A percentile compares a stretch with the other conserved stretches of the same genome.
Evolutionary conservation across 2,888 invertebrate genomes (phyloP).

Genomic region (Dasypogon diadema): DNA sequence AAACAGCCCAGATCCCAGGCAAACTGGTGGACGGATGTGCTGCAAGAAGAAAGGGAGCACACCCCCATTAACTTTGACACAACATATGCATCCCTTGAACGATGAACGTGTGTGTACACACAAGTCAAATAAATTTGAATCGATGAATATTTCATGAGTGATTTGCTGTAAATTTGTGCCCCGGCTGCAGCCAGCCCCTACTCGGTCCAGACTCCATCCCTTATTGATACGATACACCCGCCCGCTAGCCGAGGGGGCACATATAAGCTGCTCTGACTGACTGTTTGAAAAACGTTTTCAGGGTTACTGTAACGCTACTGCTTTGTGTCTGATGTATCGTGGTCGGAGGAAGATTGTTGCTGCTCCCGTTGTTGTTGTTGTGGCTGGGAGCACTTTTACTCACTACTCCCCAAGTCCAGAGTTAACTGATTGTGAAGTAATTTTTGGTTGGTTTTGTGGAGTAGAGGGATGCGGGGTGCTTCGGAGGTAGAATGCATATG

Average conservation of each 20-base stretch:
- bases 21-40: no score
- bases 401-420: conserved; percentile 29
- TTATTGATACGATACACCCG: conserved; percentile 25
- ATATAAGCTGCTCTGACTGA: background rate
- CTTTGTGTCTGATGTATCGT: background rate
- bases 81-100: conserved; percentile 31
- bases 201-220: conserved; percentile 9
- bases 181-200: background rate
- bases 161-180: conserved; percentile 57
- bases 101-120: conserved; percentile 32
- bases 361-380: background rate
- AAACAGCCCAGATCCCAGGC: conserved; percentile 2
- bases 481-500: background rate
- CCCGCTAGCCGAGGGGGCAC: conserved; percentile 12
- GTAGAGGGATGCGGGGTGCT: conserved; percentile 19
- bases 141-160: conserved; percentile 63
- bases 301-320: conserved; percentile 2
- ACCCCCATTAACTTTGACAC: no score
- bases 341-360: background rate
- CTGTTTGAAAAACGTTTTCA: conserved; percentile 9
- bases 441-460: conserved; percentile 37
- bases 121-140: conserved; percentile 58
- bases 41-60: no score
- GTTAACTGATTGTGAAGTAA: conserved; percentile 43
- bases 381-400: background rate